These are phyloP conservation scores for Paracentrotus lividus DNA, from an alignment of 53 echinoderm and acorn worm genomes.

Conservation along the genomic window DNA sequence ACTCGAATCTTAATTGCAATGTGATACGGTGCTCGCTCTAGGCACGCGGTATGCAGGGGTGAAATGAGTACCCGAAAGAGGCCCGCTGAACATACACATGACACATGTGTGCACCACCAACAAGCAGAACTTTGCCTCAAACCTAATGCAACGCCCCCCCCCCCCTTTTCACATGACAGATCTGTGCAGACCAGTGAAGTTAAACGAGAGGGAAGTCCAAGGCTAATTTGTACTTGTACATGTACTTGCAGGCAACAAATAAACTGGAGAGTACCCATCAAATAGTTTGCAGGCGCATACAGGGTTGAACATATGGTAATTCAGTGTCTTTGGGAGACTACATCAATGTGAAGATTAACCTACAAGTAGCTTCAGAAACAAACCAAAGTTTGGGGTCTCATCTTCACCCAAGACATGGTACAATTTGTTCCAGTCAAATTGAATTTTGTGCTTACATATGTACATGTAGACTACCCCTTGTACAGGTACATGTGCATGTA, in stretches of 20 bases:
- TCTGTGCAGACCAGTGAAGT: not conserved
- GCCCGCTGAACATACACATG: constrained; percentile 49
- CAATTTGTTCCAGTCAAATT: too few species aligned
- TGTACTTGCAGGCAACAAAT: not conserved
- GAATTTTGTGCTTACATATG: too few species aligned
- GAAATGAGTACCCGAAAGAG: not conserved
- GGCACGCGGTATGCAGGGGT: not conserved
- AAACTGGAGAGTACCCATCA: too few species aligned
- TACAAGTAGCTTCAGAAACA: not conserved
- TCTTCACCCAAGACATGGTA: too few species aligned
- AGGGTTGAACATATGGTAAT: too few species aligned
- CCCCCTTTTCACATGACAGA: not conserved
- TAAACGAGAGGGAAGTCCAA: not conserved
- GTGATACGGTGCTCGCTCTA: constrained; percentile 21
- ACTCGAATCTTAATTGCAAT: constrained; percentile 61
- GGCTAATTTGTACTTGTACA: not conserved
- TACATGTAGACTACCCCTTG: too few species aligned
- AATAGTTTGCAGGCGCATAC: too few species aligned
- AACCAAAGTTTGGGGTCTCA: too few species aligned
- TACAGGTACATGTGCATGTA: too few species aligned
- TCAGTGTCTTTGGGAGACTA: too few species aligned
- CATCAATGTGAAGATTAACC: not conserved
- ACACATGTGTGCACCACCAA: constrained; percentile 28
- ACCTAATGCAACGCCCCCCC: too few species aligned
- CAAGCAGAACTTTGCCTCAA: not conserved